Conservation (phyloP, 2,797 vertebrate genomes). For the Gymnoscopelus microlampas region DNA sequence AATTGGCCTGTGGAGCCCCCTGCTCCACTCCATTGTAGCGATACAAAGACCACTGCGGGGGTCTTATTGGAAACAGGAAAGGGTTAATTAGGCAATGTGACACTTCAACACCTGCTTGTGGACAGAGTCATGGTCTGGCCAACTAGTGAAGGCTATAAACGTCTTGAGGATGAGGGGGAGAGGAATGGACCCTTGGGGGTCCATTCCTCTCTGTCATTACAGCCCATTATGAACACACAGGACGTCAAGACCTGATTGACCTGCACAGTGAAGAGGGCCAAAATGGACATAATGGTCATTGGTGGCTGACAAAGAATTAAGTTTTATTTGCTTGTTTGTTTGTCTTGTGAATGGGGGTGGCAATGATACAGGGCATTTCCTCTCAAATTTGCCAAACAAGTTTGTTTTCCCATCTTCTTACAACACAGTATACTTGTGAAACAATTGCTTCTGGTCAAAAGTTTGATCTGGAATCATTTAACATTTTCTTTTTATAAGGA, state of each 20-base stretch:
- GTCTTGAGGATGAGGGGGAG: constrained; percentile 8
- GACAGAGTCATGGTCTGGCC: constrained; percentile 30
- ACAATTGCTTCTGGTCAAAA: not conserved
- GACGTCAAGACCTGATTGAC: constrained; percentile 47
- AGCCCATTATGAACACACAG: constrained; percentile 51
- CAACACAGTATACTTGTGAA: constrained; percentile 3
- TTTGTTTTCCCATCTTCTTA: constrained; percentile 42
- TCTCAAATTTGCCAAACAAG: constrained; percentile 1
- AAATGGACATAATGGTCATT: constrained; percentile 48
- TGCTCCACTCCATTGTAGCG: constrained; percentile 38
- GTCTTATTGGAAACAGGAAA: constrained; percentile 68
- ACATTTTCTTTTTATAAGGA: no score
- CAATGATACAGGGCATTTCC: constrained; percentile 29
- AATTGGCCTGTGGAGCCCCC: not conserved
- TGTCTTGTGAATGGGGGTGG: constrained; percentile 16
- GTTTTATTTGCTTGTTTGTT: constrained; percentile 22
- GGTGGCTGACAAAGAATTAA: constrained; percentile 19
- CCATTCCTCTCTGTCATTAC: constrained; percentile 10
- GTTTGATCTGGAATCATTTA: not conserved
- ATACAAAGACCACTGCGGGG: constrained; percentile 55
- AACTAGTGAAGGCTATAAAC: constrained; percentile 27
- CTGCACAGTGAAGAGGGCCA: constrained; percentile 48
- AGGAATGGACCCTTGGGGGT: constrained; percentile 36
- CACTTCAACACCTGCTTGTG: constrained; percentile 68
- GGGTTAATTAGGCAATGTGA: constrained; percentile 57